Conservation (phyloP, 2,888 invertebrate genomes). For the Aethes cnicana region DNA sequence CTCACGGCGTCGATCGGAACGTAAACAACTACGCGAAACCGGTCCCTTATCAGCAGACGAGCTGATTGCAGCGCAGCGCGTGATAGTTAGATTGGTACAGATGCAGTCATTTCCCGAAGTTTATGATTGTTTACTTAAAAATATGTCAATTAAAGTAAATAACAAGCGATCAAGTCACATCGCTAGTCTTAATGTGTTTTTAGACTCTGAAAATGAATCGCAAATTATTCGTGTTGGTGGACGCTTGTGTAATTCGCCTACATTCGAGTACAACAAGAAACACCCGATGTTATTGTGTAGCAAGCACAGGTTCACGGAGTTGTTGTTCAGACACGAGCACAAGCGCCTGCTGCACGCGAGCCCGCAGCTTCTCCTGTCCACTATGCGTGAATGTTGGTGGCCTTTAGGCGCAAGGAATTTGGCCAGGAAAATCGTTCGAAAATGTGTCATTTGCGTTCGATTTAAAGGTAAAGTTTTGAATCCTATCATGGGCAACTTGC, state of each 20-base stretch:
- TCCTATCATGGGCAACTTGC: background rate
- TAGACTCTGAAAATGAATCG: background rate
- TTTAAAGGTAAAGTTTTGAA: background rate
- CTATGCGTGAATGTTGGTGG: constrained; percentile 8
- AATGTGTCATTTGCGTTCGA: background rate
- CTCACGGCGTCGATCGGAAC: no score
- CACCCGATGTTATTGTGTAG: no score
- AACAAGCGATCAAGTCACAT: background rate
- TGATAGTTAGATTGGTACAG: background rate
- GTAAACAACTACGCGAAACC: no score
- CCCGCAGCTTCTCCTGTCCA: background rate
- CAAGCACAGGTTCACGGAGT: no score
- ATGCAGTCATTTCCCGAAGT: background rate
- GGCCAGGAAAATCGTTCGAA: background rate
- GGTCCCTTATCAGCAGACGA: no score
- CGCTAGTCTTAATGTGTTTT: background rate
- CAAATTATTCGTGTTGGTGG: no score
- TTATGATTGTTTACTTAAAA: background rate
- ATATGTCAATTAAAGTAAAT: background rate
- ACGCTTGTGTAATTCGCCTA: background rate
- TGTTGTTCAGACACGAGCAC: no score
- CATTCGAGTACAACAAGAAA: background rate
- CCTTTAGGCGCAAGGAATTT: background rate
- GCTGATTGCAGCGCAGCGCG: background rate
- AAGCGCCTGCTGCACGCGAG: no score